Conservation (phyloP, 2,797 vertebrate genomes). For the Australoheros facetus region DNA sequence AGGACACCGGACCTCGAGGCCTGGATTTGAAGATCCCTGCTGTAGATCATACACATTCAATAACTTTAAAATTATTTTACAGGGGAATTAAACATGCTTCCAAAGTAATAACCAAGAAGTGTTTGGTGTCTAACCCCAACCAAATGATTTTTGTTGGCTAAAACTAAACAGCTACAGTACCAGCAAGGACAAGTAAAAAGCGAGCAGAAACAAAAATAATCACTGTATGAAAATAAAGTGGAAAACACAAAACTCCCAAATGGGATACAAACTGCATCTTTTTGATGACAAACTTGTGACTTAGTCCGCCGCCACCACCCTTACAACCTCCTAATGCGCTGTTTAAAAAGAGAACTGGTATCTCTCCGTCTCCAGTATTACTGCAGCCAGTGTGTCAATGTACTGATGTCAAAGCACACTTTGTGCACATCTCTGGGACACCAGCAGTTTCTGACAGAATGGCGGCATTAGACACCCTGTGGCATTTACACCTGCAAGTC, state of each 20-base stretch:
- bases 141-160: not conserved
- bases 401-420: not conserved
- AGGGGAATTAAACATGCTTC: too few species aligned
- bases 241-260: not conserved
- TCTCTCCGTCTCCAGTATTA: not conserved
- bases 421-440: not conserved
- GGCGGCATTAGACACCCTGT: not conserved
- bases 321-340: too few species aligned
- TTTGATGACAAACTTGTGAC: not conserved
- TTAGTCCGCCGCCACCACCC: not conserved
- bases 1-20: too few species aligned
- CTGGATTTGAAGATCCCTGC: too few species aligned
- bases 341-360: not conserved
- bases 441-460: not conserved
- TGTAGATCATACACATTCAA: too few species aligned
- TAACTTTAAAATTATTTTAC: too few species aligned
- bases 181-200: not conserved
- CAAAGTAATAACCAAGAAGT: not conserved
- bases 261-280: not conserved
- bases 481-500: not conserved
- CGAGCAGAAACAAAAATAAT: not conserved
- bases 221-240: not conserved
- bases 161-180: not conserved
- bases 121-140: not conserved
- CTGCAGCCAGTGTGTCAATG: not conserved